Evolutionary conservation across 1,140 invertebrate species (phyloP), one percentile per base, ranked within the genome.

Genomic region (Samia ricini): DNA sequence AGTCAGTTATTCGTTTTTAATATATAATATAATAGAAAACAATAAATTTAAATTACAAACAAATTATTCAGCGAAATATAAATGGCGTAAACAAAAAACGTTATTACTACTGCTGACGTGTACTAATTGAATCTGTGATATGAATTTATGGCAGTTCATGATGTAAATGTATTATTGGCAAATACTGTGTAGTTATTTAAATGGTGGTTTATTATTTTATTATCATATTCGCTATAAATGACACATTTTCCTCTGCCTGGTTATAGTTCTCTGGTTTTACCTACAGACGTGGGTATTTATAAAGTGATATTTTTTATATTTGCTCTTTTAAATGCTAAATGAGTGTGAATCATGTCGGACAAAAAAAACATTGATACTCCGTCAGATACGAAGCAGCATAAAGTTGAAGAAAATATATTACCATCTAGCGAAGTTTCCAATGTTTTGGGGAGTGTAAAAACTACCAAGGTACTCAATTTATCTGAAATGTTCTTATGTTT

Each of bases 321-420:
- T 42, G 7, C 10, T 15, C 22, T 74, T 68, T 74, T 83, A 85
- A 77, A 89, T 89, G 87, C 85, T 67, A 68, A 69, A 72, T 66
- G 70, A 71, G 66, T 74, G 62, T 69, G 76, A 74, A 72, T 63
- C 56, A 89, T 89, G 87, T 86, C 87, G 64, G 81, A 85, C 74
- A 81, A 77, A 74, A 81, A 80, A 83, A 87, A 83, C 71, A 77
- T 82, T 72, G 71, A 85, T 67, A 77, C 64, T 76, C 74, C 72
- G 67, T 73, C 67, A 72, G 78, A 80, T 68, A 76, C 69, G 74
- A 76, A 79, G 62, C 74, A 79, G 76, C 68, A 62, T 42, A 75
- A 82, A 63, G 70, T 70, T 68, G 62, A 68, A 63, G 81, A 82
- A 60, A 73, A 69, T 56, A 79, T 83, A 83, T 68, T 87, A 88